Evolutionary conservation across 2,888 invertebrate genomes (phyloP).

Genomic region (Aspidapion aeneum): DNA sequence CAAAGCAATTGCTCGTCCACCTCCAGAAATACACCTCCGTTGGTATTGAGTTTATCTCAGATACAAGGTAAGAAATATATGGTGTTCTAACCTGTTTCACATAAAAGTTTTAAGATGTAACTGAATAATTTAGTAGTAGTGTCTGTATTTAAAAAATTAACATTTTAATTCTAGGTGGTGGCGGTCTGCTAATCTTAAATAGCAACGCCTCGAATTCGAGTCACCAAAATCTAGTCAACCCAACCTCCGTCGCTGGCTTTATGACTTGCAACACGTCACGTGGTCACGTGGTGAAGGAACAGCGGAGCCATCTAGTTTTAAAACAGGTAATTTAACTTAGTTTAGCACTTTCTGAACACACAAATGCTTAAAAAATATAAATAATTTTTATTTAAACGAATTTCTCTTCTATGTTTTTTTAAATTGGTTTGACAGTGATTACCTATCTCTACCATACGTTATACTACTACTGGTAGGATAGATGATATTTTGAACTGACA

Average conservation of each 20-base stretch:
- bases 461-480: too few relatives aligned
- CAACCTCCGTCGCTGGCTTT: conserved; percentile 61
- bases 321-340: conserved; percentile 50
- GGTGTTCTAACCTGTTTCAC: not conserved
- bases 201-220: conserved; percentile 54
- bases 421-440: too few relatives aligned
- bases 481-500: too few relatives aligned
- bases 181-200: conserved; percentile 77
- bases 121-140: too few relatives aligned
- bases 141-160: too few relatives aligned
- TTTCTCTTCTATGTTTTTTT: too few relatives aligned
- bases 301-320: conserved; percentile 44
- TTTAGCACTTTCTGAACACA: too few relatives aligned
- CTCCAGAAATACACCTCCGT: conserved; percentile 52
- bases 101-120: not conserved
- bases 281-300: conserved; percentile 42
- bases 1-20: conserved; percentile 40
- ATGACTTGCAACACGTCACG: conserved; percentile 55
- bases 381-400: too few relatives aligned
- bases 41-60: conserved; percentile 77
- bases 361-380: too few relatives aligned
- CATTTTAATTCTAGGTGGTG: conserved; percentile 59
- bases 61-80: conserved; percentile 56
- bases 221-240: conserved; percentile 58
- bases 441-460: too few relatives aligned